Evolutionary conservation across 2,888 invertebrate species (phyloP), one percentile per base, ranked within the genome.

Genomic region (Cryptocephalus primarius): DNA sequence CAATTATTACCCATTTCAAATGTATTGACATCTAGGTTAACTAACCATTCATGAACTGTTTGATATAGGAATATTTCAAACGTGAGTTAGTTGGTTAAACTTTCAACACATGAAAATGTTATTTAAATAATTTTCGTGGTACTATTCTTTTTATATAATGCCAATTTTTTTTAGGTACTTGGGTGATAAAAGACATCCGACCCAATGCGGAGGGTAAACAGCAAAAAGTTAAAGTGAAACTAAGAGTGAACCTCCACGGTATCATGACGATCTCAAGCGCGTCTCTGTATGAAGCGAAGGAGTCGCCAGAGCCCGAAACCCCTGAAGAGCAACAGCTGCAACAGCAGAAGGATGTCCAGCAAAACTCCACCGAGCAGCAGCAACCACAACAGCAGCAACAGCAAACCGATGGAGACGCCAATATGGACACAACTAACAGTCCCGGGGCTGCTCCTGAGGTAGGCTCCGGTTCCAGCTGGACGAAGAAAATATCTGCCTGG

Each of bases 211-310:
- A 89, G 52, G 94, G 94, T 32, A 92, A 92, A 62, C 82, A 86
- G n/a, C 87, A 91, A 53, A 96, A 94, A 71, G 86, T 97, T 1
- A 96, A 96, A 72, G 85, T 99, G 4, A 97, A 96, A 75, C 91
- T 93, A 8, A 80, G 95, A 58, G 79, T 99, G 45, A 95, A 96
- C 74, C 77, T 88, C 43, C 88, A 99, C 68, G 97, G 99, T 43
- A 84, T 96, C 50, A 84, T 99, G 64, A 80, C 82, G 9, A 82
- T 97, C 22, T 82, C 86, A 9, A 87, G 87, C 45, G 97, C 97
- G 4, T 83, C 88, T 0, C 73, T 92, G 46, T 79, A 85, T 38
- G 88, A 89, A 63, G 86, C 85, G 63, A 83, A 82, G 61, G 80
- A 76, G 50, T 72, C 75, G 2, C 47, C 57, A 12, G 65, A 67